phyloP scores from a whole-genome alignment of 2,113 vertebrate genomes.

The Anarhynchus alexandrinus region DNA sequence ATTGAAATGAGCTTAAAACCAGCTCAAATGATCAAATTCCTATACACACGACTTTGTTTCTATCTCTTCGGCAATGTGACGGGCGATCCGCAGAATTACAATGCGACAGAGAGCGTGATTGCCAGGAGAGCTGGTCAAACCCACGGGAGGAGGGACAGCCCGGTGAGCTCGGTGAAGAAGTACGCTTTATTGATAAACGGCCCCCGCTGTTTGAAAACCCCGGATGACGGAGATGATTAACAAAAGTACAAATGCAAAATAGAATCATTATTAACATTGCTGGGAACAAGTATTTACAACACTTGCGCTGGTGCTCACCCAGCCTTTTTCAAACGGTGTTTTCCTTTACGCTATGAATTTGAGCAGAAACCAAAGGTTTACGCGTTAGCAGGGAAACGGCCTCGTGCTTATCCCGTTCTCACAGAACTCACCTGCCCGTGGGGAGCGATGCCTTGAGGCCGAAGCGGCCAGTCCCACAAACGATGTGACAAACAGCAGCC shows the following conservation, averaged over 20 bases:
- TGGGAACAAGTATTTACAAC: not conserved
- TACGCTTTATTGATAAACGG: not conserved
- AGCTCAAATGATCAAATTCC: conserved; percentile 30
- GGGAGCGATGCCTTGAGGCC: not conserved
- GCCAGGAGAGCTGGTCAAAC: not conserved
- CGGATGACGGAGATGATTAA: not conserved
- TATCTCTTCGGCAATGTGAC: not conserved
- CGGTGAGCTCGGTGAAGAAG: not conserved
- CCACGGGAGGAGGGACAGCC: not conserved
- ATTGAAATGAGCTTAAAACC: conserved; percentile 57
- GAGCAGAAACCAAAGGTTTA: not conserved
- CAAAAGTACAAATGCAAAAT: not conserved
- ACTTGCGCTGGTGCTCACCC: not conserved
- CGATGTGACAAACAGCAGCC: not conserved
- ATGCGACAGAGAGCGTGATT: not conserved
- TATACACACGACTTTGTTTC: not conserved
- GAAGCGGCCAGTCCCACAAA: not conserved
- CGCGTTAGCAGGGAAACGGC: not conserved
- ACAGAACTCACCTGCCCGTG: not conserved
- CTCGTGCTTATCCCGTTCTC: not conserved
- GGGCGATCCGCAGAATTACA: not conserved
- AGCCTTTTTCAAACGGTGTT: not conserved
- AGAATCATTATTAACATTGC: not conserved
- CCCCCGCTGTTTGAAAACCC: not conserved
- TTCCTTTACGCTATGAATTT: not conserved